Conservation (phyloP, 2,797 vertebrate species). For the Channa striata region DNA sequence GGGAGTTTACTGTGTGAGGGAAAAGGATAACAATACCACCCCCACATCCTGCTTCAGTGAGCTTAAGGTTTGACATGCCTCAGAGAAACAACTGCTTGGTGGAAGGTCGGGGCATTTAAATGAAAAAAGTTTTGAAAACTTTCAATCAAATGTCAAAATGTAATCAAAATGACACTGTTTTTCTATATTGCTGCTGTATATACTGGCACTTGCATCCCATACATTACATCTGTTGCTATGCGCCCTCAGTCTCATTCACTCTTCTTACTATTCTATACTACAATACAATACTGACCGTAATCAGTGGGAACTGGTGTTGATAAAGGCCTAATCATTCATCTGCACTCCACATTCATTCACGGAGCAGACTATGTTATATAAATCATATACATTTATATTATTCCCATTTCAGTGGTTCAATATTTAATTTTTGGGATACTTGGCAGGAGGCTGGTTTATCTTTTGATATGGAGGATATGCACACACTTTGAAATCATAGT, state of each 20-base stretch:
- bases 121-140: constrained; percentile 20
- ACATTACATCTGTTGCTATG: constrained; percentile 17
- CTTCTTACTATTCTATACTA: constrained; percentile 12
- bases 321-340: constrained; percentile 60
- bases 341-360: constrained; percentile 38
- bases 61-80: constrained; percentile 14
- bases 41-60: constrained; percentile 25
- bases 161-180: background rate
- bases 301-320: constrained; percentile 40
- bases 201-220: background rate
- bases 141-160: constrained; percentile 20
- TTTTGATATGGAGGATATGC: constrained; percentile 42
- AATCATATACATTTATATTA: constrained; percentile 60
- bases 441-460: constrained; percentile 57
- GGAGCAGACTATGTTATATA: constrained; percentile 48
- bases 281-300: constrained; percentile 15
- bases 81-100: constrained; percentile 7
- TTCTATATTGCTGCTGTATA: constrained; percentile 1
- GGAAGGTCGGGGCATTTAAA: constrained; percentile 22
- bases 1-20: constrained; percentile 30
- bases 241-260: constrained; percentile 23
- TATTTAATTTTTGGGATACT: constrained; percentile 58
- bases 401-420: constrained; percentile 64
- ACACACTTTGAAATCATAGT: constrained; percentile 37
- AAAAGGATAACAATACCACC: constrained; percentile 33